Percentiles rank a stretch among this genome's conserved stretches.
Evolutionary conservation across 2,797 vertebrate genomes (phyloP).

Genomic region (Salmo trutta): DNA sequence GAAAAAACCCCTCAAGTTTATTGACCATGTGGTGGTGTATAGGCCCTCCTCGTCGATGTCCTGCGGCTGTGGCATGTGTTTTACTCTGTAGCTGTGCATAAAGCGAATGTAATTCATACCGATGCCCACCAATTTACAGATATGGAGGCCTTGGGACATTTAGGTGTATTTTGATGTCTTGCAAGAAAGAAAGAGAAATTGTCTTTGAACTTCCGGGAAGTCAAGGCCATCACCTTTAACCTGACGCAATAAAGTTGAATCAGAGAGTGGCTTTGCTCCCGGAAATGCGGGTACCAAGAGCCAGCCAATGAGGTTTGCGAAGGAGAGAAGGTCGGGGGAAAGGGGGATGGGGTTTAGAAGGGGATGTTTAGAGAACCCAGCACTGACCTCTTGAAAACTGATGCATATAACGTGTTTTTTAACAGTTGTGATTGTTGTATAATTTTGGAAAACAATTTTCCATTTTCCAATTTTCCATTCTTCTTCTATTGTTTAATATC

Average conservation of each 20-base stretch:
- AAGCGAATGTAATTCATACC: neutral
- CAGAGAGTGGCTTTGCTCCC: conserved; percentile 47
- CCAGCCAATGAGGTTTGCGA: conserved; percentile 7
- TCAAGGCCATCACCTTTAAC: conserved; percentile 82
- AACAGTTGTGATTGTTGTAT: neutral
- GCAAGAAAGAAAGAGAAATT: conserved; percentile 59
- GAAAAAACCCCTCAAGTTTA: conserved; percentile 69
- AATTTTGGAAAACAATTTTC: neutral
- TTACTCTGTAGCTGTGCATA: neutral
- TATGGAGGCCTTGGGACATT: neutral
- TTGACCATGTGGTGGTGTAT: conserved; percentile 74
- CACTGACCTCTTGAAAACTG: conserved; percentile 11
- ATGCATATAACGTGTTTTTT: neutral
- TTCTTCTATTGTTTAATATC: neutral
- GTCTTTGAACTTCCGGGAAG: conserved; percentile 85
- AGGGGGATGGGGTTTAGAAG: neutral
- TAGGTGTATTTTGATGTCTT: conserved; percentile 10
- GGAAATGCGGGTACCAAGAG: conserved; percentile 27
- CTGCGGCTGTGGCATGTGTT: conserved; percentile 2
- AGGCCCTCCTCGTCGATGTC: neutral
- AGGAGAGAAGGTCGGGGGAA: conserved; percentile 1
- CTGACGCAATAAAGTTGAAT: conserved; percentile 69
- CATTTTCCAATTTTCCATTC: neutral
- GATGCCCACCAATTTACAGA: neutral
- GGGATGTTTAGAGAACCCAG: conserved; percentile 12